phyloP scores from a whole-genome alignment of 1,140 invertebrate species.

The Aporrectodea caliginosa region DNA sequence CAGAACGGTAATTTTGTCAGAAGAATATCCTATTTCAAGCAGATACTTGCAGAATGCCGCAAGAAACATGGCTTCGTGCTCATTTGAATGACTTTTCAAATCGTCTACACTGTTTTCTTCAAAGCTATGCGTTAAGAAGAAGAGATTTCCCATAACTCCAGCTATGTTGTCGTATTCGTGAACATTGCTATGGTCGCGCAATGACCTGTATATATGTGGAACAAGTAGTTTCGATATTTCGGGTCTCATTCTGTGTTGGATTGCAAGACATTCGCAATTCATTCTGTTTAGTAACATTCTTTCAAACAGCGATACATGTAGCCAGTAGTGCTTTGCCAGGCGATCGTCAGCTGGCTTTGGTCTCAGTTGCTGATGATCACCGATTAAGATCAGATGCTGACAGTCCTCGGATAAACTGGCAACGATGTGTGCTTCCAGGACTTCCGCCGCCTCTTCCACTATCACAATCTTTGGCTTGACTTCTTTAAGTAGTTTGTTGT shows the following conservation, averaged over 20 bases:
- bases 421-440: slow-evolving; percentile 35
- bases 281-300: slow-evolving; percentile 64
- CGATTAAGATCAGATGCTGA: slow-evolving; percentile 37
- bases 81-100: slow-evolving; percentile 18
- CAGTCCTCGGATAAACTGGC: slow-evolving; percentile 32
- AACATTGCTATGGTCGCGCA: slow-evolving; percentile 35
- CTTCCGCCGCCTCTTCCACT: slow-evolving; percentile 38
- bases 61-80: slow-evolving; percentile 12
- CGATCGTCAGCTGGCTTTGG: slow-evolving; percentile 63
- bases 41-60: slow-evolving; percentile 18
- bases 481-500: slow-evolving; percentile 59
- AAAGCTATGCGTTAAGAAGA: slow-evolving; percentile 30
- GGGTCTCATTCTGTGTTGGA: slow-evolving; percentile 51
- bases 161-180: slow-evolving; percentile 31
- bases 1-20: slow-evolving; percentile 26
- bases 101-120: slow-evolving; percentile 22
- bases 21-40: slow-evolving; percentile 24
- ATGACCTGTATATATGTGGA: slow-evolving; percentile 43
- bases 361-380: slow-evolving; percentile 66
- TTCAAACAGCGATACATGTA: slow-evolving; percentile 72
- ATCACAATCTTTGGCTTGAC: slow-evolving; percentile 34
- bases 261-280: slow-evolving; percentile 48
- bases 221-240: slow-evolving; percentile 44
- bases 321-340: slow-evolving; percentile 61
- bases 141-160: slow-evolving; percentile 16